These are phyloP conservation scores for Eupithecia dodoneata DNA, from an alignment of 2,888 invertebrate genomes.

Conservation along the genomic window DNA sequence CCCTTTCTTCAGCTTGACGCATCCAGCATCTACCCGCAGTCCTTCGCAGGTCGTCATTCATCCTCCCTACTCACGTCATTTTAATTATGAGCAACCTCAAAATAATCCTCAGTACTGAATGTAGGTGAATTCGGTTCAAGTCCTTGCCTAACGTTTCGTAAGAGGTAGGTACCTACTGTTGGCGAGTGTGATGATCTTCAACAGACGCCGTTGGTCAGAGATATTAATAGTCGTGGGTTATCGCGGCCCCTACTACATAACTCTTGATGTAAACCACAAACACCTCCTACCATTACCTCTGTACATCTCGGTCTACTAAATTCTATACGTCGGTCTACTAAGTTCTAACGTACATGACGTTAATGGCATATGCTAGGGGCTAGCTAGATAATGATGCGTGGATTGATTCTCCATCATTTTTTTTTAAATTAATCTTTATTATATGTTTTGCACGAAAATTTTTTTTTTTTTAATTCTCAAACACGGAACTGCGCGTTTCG, in stretches of 20 bases:
- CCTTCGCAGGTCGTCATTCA: no score
- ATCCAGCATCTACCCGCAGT: no score
- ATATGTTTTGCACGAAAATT: no score
- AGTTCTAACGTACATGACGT: no score
- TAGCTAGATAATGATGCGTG: no score
- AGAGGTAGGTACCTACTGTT: conserved; percentile 9
- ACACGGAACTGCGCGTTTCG: no score
- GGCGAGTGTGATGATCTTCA: conserved; percentile 30
- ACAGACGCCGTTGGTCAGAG: conserved; percentile 25
- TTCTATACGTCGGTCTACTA: background rate
- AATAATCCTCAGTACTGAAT: conserved; percentile 8
- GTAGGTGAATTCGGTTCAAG: conserved; percentile 18
- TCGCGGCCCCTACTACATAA: conserved; percentile 26
- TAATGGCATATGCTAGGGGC: no score
- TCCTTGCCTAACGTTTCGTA: conserved; percentile 27
- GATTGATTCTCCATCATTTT: no score
- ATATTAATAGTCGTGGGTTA: conserved; percentile 34
- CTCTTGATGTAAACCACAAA: background rate
- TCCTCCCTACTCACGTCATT: background rate
- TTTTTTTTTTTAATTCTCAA: no score
- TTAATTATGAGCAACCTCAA: background rate
- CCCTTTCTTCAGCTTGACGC: no score
- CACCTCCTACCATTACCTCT: background rate
- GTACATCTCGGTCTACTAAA: background rate
- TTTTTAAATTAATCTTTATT: no score